These are phyloP conservation scores for Morpho deidamia DNA, from an alignment of 2,888 invertebrate species.

Conservation along the genomic window DNA sequence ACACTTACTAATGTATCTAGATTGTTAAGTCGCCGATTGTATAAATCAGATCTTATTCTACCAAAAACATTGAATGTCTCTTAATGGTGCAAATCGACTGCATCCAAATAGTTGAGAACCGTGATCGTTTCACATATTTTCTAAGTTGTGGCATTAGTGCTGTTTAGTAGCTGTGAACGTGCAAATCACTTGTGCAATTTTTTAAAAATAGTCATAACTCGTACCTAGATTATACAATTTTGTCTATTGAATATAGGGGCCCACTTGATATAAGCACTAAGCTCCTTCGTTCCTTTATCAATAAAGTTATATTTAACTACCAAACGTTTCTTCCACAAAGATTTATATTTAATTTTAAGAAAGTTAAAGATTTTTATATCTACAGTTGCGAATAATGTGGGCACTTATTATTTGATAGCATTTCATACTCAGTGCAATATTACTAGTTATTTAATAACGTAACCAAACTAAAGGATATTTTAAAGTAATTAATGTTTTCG, in stretches of 20 bases:
- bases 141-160: conserved; percentile 57
- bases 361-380: conserved; percentile 65
- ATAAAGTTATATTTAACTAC: conserved; percentile 49
- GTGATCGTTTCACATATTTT: conserved; percentile 50
- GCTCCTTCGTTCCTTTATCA: conserved; percentile 56
- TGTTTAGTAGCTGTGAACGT: conserved; percentile 74
- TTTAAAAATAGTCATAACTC: conserved; percentile 74
- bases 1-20: conserved; percentile 69
- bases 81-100: conserved; percentile 44
- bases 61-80: conserved; percentile 53
- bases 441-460: conserved; percentile 80
- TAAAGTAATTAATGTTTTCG: conserved; percentile 72
- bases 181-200: conserved; percentile 78
- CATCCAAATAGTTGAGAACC: conserved; percentile 52
- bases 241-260: conserved; percentile 75
- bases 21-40: conserved; percentile 63
- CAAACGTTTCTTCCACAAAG: conserved; percentile 72
- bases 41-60: conserved; percentile 61
- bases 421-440: conserved; percentile 80
- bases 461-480: conserved; percentile 79
- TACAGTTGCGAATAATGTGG: conserved; percentile 64
- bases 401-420: conserved; percentile 78
- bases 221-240: conserved; percentile 74
- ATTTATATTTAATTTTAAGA: conserved; percentile 74
- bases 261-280: conserved; percentile 64